Conservation (phyloP, 1,140 invertebrate genomes). For the Heliothis subflexa region DNA sequence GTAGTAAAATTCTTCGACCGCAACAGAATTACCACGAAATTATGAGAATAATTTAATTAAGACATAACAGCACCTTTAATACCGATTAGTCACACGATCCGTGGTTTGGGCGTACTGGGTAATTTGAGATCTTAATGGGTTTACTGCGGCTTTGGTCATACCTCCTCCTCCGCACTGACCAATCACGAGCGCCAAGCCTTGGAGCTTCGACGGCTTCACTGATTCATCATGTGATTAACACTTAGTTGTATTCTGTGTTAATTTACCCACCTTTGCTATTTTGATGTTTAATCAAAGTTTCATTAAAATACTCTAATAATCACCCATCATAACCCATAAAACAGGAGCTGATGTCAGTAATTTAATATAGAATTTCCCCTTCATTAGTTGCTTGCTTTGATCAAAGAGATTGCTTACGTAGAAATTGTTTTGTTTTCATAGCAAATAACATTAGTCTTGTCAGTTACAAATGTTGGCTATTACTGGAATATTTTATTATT, state of each 20-base stretch:
- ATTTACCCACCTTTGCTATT: conserved; percentile 46
- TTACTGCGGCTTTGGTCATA: conserved; percentile 73
- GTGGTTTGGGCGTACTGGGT: conserved; percentile 77
- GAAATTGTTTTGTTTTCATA: conserved; percentile 44
- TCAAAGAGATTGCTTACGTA: conserved; percentile 17
- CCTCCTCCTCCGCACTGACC: conserved; percentile 73
- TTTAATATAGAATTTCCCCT: conserved; percentile 37
- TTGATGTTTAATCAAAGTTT: conserved; percentile 44
- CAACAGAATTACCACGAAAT: conserved; percentile 72
- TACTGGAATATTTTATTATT: conserved; percentile 46
- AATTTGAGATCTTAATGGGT: conserved; percentile 80
- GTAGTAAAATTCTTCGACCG: conserved; percentile 74
- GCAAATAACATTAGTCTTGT: conserved; percentile 39
- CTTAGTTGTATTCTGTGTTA: conserved; percentile 67
- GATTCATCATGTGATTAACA: conserved; percentile 70
- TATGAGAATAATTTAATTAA: conserved; percentile 84
- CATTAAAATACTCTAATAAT: conserved; percentile 34
- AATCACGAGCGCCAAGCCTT: conserved; percentile 68
- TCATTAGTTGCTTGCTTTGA: conserved; percentile 49
- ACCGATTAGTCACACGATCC: conserved; percentile 82
- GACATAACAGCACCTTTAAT: conserved; percentile 80
- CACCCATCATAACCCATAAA: conserved; percentile 45
- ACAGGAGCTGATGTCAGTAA: conserved; percentile 49
- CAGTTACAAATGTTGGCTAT: conserved; percentile 45
- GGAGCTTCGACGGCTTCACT: conserved; percentile 71